Evolutionary conservation across 2,113 vertebrate species (phyloP).

Genomic region (Siphamia tubifer): DNA sequence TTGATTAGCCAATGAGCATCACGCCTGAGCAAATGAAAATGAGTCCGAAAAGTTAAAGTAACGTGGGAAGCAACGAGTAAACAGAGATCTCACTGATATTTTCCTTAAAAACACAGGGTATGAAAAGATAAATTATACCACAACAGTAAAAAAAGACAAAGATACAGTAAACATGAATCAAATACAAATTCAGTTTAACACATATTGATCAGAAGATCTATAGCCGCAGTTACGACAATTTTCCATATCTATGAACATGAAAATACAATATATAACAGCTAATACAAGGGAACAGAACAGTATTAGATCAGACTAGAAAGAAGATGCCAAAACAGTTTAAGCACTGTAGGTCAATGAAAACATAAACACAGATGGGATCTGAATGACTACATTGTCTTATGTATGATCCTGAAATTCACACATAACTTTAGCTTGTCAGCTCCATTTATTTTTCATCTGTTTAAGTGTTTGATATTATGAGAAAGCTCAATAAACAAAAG

Average conservation of each 20-base stretch:
- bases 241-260: too few species aligned
- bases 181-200: too few species aligned
- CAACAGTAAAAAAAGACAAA: too few species aligned
- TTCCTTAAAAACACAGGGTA: too few species aligned
- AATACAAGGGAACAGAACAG: background rate
- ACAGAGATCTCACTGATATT: too few species aligned
- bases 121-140: too few species aligned
- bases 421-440: background rate
- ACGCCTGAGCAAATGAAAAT: slow-evolving; percentile 51
- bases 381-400: background rate
- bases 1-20: slow-evolving; percentile 52
- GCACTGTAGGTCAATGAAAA: background rate
- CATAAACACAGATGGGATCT: background rate
- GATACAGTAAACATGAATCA: too few species aligned
- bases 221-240: too few species aligned
- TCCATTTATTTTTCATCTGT: slow-evolving; percentile 18
- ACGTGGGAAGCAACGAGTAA: too few species aligned
- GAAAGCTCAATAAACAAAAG: slow-evolving; percentile 16
- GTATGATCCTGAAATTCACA: slow-evolving; percentile 15
- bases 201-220: too few species aligned
- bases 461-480: slow-evolving; percentile 24
- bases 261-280: background rate
- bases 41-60: too few species aligned
- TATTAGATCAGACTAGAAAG: background rate
- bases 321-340: background rate